phyloP scores from a whole-genome alignment of 2,888 invertebrate species.

The Rapana venosa region DNA sequence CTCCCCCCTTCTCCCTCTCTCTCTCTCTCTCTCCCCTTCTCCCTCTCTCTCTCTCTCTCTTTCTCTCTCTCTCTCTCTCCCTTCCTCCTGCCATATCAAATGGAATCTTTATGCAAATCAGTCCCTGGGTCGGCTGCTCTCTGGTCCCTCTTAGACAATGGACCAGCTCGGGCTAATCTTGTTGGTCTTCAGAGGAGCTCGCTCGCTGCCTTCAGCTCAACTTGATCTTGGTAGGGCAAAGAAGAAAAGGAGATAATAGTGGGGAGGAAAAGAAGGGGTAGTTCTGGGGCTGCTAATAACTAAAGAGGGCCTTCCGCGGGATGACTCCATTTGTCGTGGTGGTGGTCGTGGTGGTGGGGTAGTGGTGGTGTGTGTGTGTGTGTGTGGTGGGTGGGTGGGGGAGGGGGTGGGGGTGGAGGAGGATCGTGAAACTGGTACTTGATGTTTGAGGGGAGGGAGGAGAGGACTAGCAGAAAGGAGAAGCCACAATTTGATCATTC shows the following conservation, averaged over 20 bases:
- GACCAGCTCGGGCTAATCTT: slow-evolving; percentile 35
- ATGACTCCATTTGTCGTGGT: slow-evolving; percentile 41
- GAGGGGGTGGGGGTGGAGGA: background rate
- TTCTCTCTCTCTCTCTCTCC: no score
- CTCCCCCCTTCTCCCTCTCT: no score
- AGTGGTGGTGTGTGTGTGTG: slow-evolving; percentile 16
- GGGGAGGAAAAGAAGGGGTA: background rate
- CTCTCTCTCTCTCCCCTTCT: no score
- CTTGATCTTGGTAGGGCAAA: slow-evolving; percentile 2
- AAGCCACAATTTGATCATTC: slow-evolving; percentile 3
- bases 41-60: no score
- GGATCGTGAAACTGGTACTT: slow-evolving; percentile 15
- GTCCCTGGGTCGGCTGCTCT: slow-evolving; percentile 31
- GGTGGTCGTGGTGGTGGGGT: background rate
- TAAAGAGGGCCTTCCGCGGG: slow-evolving; percentile 20
- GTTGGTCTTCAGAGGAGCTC: slow-evolving; percentile 31
- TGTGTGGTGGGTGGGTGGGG: background rate
- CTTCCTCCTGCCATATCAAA: slow-evolving; percentile 42
- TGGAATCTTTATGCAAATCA: slow-evolving; percentile 47
- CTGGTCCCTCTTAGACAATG: slow-evolving; percentile 36
- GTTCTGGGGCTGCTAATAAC: slow-evolving; percentile 26
- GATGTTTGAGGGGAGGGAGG: slow-evolving; percentile 23
- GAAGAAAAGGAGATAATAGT: background rate
- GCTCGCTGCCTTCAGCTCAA: background rate
- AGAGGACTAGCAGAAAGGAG: background rate